These are phyloP conservation scores for Rhinophrynus dorsalis DNA, from an alignment of 2,797 vertebrate species.

Conservation along the genomic window DNA sequence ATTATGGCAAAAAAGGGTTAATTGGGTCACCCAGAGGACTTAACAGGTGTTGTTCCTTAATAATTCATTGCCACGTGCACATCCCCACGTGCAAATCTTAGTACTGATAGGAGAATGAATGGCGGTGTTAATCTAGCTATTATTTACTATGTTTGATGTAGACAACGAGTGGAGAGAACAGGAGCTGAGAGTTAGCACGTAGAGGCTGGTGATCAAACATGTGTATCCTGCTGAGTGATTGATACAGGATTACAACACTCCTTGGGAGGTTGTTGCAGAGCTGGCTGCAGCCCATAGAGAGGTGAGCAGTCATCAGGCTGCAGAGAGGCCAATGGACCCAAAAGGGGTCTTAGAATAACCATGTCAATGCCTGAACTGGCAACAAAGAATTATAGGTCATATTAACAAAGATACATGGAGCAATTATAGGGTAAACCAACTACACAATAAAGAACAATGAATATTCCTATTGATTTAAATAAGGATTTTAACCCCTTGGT, in stretches of 20 bases:
- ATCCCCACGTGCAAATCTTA: background rate
- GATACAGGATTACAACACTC: background rate
- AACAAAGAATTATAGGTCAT: too few species aligned
- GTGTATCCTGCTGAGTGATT: slow-evolving; percentile 5
- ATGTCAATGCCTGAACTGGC: too few species aligned
- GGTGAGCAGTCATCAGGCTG: background rate
- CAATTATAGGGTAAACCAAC: too few species aligned
- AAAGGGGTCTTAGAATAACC: background rate
- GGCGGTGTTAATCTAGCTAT: slow-evolving; percentile 17
- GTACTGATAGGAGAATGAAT: background rate
- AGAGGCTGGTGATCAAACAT: slow-evolving; percentile 8
- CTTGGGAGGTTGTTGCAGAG: slow-evolving; percentile 12
- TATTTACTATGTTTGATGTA: slow-evolving; percentile 14
- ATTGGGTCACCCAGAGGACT: too few species aligned
- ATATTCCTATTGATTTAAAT: too few species aligned
- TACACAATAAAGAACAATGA: too few species aligned
- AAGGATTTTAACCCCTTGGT: too few species aligned
- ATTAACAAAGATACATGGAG: too few species aligned
- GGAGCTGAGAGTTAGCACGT: slow-evolving; percentile 9
- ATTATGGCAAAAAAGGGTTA: background rate
- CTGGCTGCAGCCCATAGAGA: background rate
- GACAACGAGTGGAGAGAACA: background rate
- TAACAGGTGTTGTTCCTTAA: too few species aligned
- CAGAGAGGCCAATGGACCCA: background rate
- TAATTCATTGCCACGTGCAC: background rate